Percentiles rank a stretch among this genome's conserved stretches.
phyloP scores from a whole-genome alignment of 2,797 vertebrate genomes.

The Cottoperca gobio region DNA sequence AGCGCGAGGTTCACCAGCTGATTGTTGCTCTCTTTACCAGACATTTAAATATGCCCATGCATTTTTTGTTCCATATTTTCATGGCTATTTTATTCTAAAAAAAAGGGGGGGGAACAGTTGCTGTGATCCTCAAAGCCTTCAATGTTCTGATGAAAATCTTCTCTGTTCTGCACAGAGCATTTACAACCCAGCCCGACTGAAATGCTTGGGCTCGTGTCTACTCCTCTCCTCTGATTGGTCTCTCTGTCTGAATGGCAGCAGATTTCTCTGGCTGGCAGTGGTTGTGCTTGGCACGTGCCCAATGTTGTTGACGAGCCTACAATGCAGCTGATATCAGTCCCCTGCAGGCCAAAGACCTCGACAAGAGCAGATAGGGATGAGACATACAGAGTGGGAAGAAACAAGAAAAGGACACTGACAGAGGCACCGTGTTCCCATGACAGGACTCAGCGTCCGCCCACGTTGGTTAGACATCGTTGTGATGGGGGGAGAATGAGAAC shows the following conservation, averaged over 20 bases:
- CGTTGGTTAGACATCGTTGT: slow-evolving; percentile 28
- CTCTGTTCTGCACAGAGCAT: slow-evolving; percentile 10
- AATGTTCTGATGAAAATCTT: slow-evolving; percentile 22
- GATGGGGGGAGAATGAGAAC: slow-evolving; percentile 36
- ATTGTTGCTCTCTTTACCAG: slow-evolving; percentile 1
- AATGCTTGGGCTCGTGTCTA: slow-evolving; percentile 6
- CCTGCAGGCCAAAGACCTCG: slow-evolving; percentile 52
- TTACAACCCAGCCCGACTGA: slow-evolving; percentile 23
- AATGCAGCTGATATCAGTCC: slow-evolving; percentile 46
- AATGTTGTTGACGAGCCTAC: slow-evolving; percentile 16
- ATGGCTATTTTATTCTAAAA: slow-evolving; percentile 25
- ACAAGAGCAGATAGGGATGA: slow-evolving; percentile 57
- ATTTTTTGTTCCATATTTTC: slow-evolving; percentile 12
- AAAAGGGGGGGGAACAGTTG: slow-evolving; percentile 7
- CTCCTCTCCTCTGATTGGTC: slow-evolving; percentile 46
- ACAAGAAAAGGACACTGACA: slow-evolving; percentile 60
- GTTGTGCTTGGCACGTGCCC: slow-evolving; percentile 46
- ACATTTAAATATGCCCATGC: slow-evolving; percentile 25
- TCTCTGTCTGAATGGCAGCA: slow-evolving; percentile 44
- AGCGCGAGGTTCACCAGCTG: not conserved
- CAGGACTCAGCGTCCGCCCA: slow-evolving; percentile 49
- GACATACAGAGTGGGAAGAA: slow-evolving; percentile 51
- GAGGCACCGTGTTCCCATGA: slow-evolving; percentile 53
- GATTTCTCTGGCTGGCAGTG: slow-evolving; percentile 45
- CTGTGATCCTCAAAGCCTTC: slow-evolving; percentile 9